Percentiles rank a stretch among this genome's conserved stretches.
These are phyloP conservation scores for Kryphioiulus occultus DNA, from an alignment of 2,888 invertebrate species.

Conservation along the genomic window DNA sequence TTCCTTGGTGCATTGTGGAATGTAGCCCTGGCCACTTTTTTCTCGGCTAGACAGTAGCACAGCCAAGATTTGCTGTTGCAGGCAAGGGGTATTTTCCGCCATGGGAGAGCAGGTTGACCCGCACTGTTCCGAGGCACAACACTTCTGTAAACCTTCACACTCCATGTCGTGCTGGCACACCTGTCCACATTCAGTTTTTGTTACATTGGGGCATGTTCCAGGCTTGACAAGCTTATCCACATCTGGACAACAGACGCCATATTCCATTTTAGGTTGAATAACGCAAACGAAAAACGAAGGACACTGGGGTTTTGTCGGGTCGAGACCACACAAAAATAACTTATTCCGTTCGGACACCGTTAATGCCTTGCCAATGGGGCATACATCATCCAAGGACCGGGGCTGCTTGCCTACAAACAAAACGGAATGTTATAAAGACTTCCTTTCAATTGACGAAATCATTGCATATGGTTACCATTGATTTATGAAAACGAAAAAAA, in stretches of 20 bases:
- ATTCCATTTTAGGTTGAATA: slow-evolving; percentile 70
- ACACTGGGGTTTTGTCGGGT: slow-evolving; percentile 82
- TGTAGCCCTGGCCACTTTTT: slow-evolving; percentile 80
- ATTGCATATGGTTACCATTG: too few relatives aligned
- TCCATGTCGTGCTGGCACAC: slow-evolving; percentile 74
- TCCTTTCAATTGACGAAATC: too few relatives aligned
- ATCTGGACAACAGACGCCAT: slow-evolving; percentile 53
- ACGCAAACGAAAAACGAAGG: slow-evolving; percentile 82
- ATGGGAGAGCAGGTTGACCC: slow-evolving; percentile 78
- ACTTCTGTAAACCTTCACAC: slow-evolving; percentile 82
- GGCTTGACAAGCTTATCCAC: slow-evolving; percentile 75
- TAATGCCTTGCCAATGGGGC: slow-evolving; percentile 75
- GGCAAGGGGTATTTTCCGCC: slow-evolving; percentile 78
- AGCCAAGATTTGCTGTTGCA: slow-evolving; percentile 78
- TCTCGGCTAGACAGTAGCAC: slow-evolving; percentile 80
- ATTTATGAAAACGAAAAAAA: too few relatives aligned
- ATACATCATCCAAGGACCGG: slow-evolving; percentile 76
- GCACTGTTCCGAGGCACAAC: slow-evolving; percentile 75
- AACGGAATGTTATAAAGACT: background rate
- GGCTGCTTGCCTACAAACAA: slow-evolving; percentile 72
- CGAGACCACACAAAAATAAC: slow-evolving; percentile 82
- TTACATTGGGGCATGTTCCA: slow-evolving; percentile 73
- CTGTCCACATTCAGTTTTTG: slow-evolving; percentile 39
- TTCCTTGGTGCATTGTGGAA: slow-evolving; percentile 75
- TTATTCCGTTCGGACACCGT: slow-evolving; percentile 75